Conservation (phyloP, 2,888 invertebrate genomes). For the Epistrophe grossulariae region DNA sequence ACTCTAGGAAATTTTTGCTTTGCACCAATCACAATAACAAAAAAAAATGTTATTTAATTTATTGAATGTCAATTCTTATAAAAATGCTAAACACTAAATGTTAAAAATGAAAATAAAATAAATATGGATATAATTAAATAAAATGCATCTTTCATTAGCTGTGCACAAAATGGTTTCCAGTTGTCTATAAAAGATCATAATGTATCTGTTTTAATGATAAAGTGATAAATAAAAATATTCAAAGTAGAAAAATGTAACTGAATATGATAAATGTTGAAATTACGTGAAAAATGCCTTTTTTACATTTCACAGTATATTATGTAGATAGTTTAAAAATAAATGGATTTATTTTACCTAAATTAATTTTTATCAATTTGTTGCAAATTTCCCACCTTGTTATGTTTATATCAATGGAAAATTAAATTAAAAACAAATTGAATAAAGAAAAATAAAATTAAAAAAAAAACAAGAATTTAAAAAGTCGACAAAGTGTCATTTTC, state of each 20-base stretch:
- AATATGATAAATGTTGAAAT: slow-evolving; percentile 65
- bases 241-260: slow-evolving; percentile 22
- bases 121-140: slow-evolving; percentile 64
- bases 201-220: slow-evolving; percentile 57
- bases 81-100: slow-evolving; percentile 54
- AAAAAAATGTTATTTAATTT: slow-evolving; percentile 70
- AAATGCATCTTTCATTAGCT: slow-evolving; percentile 75
- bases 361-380: slow-evolving; percentile 40
- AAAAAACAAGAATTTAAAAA: slow-evolving; percentile 57
- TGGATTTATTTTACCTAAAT: slow-evolving; percentile 22
- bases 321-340: slow-evolving; percentile 42
- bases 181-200: slow-evolving; percentile 62
- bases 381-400: slow-evolving; percentile 41
- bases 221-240: slow-evolving; percentile 60
- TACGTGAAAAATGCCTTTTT: slow-evolving; percentile 68
- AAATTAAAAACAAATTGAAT: slow-evolving; percentile 52
- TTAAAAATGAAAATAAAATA: slow-evolving; percentile 56
- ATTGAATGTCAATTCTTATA: slow-evolving; percentile 72
- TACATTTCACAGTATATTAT: slow-evolving; percentile 53
- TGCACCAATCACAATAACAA: slow-evolving; percentile 77
- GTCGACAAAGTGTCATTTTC: slow-evolving; percentile 62
- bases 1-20: slow-evolving; percentile 76
- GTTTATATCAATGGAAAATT: slow-evolving; percentile 6
- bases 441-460: slow-evolving; percentile 53
- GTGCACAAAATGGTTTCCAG: slow-evolving; percentile 77